Conservation (phyloP, 2,888 invertebrate genomes). For the Diplolepis rosae region DNA sequence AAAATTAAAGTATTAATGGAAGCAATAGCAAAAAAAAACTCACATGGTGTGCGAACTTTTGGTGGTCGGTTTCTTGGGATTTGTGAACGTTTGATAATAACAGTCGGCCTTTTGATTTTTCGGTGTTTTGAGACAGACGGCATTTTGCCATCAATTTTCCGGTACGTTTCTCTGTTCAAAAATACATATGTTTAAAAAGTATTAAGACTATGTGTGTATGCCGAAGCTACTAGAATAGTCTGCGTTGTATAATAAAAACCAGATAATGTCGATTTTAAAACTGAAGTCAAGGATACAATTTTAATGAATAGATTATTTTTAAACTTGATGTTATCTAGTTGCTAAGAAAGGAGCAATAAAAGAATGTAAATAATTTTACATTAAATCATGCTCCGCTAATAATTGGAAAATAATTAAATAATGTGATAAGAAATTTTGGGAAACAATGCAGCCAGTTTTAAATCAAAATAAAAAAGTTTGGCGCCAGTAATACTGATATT, state of each 20-base stretch:
- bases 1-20: no score
- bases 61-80: conserved; percentile 47
- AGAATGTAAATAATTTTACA: no score
- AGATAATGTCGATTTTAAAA: background rate
- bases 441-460: no score
- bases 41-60: conserved; percentile 57
- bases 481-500: no score
- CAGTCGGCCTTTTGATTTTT: conserved; percentile 57
- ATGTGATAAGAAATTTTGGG: no score
- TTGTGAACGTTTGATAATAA: conserved; percentile 56
- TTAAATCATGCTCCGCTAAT: no score
- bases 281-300: background rate
- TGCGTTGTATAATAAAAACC: background rate
- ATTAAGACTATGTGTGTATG: background rate
- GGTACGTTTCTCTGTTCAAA: background rate
- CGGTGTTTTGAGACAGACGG: conserved; percentile 57
- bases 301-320: background rate
- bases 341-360: background rate
- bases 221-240: background rate
- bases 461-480: no score
- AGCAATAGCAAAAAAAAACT: conserved; percentile 41
- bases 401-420: no score
- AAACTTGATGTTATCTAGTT: background rate
- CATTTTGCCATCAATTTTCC: conserved; percentile 51
- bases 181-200: no score